These are phyloP conservation scores for Cyanistes caeruleus DNA, from an alignment of 2,113 vertebrate species.

Conservation along the genomic window DNA sequence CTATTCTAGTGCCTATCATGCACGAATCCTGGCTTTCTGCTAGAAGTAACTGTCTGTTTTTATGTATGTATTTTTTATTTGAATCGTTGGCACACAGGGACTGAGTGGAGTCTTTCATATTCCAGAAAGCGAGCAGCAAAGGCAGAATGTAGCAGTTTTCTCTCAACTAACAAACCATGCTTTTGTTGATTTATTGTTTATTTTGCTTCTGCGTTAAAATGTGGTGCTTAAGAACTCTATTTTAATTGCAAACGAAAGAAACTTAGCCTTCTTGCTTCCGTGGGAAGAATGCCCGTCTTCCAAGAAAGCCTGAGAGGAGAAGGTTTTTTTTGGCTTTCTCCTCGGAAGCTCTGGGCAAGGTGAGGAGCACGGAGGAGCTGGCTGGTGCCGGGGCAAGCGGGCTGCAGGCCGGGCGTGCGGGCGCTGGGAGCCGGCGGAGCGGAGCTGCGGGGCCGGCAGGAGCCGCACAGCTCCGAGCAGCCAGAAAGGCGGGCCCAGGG, in stretches of 20 bases:
- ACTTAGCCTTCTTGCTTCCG: not conserved
- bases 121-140: constrained; percentile 23
- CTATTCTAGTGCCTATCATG: constrained; percentile 55
- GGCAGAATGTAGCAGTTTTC: constrained; percentile 39
- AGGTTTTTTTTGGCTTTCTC: not conserved
- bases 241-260: constrained; percentile 50
- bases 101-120: not conserved
- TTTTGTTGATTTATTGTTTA: constrained; percentile 62
- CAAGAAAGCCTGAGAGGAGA: not conserved
- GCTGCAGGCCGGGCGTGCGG: accelerated
- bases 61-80: constrained; percentile 44
- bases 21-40: constrained; percentile 57
- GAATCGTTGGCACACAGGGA: constrained; percentile 24
- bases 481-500: accelerated
- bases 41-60: constrained; percentile 56
- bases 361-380: accelerated
- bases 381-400: accelerated
- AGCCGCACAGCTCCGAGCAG: not conserved
- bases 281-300: not conserved
- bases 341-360: not conserved
- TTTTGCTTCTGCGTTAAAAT: constrained; percentile 24
- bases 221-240: constrained; percentile 17
- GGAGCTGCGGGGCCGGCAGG: not conserved
- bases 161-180: constrained; percentile 1
- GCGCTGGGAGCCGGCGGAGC: not conserved